These are phyloP conservation scores for Gavia stellata DNA, from an alignment of 2,113 vertebrate genomes.

Conservation along the genomic window DNA sequence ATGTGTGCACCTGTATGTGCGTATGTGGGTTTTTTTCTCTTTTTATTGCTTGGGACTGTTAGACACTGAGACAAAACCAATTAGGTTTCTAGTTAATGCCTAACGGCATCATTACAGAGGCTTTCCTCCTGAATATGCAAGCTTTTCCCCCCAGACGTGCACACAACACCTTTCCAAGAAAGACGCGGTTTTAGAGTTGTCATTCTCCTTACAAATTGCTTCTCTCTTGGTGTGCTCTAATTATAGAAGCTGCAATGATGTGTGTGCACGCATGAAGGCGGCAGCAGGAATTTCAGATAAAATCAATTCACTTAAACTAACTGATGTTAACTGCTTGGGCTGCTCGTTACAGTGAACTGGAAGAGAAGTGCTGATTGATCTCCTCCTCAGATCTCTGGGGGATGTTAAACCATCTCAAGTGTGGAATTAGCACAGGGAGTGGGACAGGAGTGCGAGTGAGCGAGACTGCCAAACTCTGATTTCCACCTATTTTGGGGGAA, in stretches of 20 bases:
- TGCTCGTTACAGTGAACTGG: background rate
- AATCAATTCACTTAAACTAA: background rate
- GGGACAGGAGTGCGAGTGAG: background rate
- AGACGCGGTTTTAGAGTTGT: background rate
- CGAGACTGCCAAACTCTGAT: background rate
- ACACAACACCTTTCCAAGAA: background rate
- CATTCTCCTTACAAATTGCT: background rate
- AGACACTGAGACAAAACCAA: background rate
- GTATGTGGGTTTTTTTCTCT: background rate
- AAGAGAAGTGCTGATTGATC: background rate
- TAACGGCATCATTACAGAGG: background rate
- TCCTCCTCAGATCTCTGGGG: background rate
- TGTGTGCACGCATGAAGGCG: background rate
- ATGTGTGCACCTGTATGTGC: background rate
- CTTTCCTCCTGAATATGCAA: background rate
- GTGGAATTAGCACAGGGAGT: background rate
- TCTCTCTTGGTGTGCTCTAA: background rate
- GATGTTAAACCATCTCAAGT: background rate
- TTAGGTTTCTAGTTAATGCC: background rate
- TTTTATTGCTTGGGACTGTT: background rate
- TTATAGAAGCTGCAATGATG: background rate
- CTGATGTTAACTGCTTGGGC: background rate
- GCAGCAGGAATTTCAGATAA: background rate
- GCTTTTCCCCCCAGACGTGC: background rate
- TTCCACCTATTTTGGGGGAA: background rate